Base-by-base conservation (phyloP, 2,797 vertebrate species). In the Miopithecus talapoin region DNA sequence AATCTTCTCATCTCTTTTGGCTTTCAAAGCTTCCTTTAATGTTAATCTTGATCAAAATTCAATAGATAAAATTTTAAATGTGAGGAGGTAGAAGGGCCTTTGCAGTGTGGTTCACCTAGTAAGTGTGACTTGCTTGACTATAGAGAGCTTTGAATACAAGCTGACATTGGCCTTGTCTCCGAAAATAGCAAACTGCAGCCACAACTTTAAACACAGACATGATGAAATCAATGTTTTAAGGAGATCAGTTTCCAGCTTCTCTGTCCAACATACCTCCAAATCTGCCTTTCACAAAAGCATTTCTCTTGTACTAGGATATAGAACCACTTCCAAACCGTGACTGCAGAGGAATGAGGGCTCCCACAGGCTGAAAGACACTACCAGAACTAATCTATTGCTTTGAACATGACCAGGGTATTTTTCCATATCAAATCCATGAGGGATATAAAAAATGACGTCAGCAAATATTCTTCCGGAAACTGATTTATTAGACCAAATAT, bases 401-500 rank as follows among this genome's bases (percentile, higher is more conserved):
- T 72, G 4, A 91, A 90, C 39, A 43, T 39, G 48, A 88, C 46
- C 43, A 55, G 68, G 26, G n/a, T 22, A 55, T 74, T 94, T 96
- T 92, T 94, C 80, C 5, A 3, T 36, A 70, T 39, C 36, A 24
- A 70, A 91, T 48, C 53, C 92, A 26, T 78, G 89, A 43, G 21
- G 26, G 39, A 91, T 72, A 91, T 41, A 48, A 78, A 80, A 95
- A 95, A 68, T 64, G 74, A 91, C 2, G 1, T 74, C 87, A 93
- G 55, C 41, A 85, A 93, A 92, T 72, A 88, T 17, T 88, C 59
- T 75, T 80, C 83, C 8, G 8, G 86, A 87, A 91, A 89, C 26
- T 74, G 55, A 87, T 61, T 93, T 92, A 72, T 97, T 94, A 85
- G 41, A 87, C n/a, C 39, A 92, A 95, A 94, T 85, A 83, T 53